phyloP scores from a whole-genome alignment of 2,797 vertebrate species.

The Parauchenoglanis ngamensis region DNA sequence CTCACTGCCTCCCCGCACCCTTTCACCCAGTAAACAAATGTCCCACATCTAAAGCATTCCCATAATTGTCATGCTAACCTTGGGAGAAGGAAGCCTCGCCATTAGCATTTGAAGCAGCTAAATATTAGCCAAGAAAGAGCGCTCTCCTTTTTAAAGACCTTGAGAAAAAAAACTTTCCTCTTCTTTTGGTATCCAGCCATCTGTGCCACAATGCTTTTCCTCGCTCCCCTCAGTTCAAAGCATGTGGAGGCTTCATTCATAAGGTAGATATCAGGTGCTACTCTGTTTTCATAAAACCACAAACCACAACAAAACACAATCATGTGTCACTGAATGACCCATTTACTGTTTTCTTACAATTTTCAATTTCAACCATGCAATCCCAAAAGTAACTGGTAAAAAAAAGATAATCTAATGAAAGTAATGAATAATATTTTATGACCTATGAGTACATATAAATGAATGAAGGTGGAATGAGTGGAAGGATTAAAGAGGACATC shows the following conservation, averaged over 20 bases:
- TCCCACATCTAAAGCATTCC: slow-evolving; percentile 96
- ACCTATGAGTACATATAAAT: slow-evolving; percentile 10
- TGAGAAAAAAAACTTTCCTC: slow-evolving; percentile 86
- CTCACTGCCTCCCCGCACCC: slow-evolving; percentile 78
- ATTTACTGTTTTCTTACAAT: slow-evolving; percentile 13
- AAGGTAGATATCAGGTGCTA: slow-evolving; percentile 31
- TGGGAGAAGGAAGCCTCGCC: slow-evolving; percentile 88
- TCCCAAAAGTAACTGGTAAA: slow-evolving; percentile 12
- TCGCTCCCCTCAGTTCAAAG: slow-evolving; percentile 60
- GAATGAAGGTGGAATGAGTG: slow-evolving; percentile 54
- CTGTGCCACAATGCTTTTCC: slow-evolving; percentile 84
- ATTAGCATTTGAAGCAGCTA: slow-evolving; percentile 99
- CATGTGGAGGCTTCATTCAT: slow-evolving; percentile 65
- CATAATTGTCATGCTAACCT: slow-evolving; percentile 99
- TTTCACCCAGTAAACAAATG: slow-evolving; percentile 98
- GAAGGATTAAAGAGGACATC: slow-evolving; percentile 57
- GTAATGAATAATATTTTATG: slow-evolving; percentile 32
- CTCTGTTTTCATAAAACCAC: slow-evolving; percentile 1
- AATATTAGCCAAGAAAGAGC: slow-evolving; percentile 98
- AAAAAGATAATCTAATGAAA: slow-evolving; percentile 46
- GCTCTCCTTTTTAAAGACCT: slow-evolving; percentile 90
- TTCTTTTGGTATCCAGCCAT: slow-evolving; percentile 88
- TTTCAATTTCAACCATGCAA: slow-evolving; percentile 61
- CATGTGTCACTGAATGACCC: slow-evolving; percentile 5
- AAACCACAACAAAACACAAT: slow-evolving; percentile 3